These are phyloP conservation scores for Apamea monoglypha DNA, from an alignment of 2,888 invertebrate species.

Conservation along the genomic window DNA sequence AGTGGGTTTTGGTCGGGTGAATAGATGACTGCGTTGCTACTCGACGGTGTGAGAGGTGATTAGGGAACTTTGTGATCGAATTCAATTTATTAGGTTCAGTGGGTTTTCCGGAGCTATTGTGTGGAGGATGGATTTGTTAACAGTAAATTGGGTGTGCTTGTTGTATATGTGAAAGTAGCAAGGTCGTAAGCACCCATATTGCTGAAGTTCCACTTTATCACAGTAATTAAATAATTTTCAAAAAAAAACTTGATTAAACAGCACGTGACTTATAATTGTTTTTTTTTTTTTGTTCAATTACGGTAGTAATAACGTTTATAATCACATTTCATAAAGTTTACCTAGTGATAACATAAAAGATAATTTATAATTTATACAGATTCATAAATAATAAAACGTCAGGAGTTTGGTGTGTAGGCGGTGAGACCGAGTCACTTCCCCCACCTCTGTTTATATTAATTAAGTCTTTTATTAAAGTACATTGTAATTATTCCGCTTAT, in stretches of 20 bases:
- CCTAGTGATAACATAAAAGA: constrained; percentile 26
- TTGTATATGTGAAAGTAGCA: not conserved
- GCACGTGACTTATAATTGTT: not conserved
- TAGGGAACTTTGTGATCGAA: constrained; percentile 24
- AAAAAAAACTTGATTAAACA: not conserved
- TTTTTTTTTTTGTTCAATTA: not conserved
- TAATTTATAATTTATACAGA: constrained; percentile 33
- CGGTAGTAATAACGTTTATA: not conserved
- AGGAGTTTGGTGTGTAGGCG: constrained; percentile 36
- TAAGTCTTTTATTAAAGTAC: constrained; percentile 52
- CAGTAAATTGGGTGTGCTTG: constrained; percentile 14
- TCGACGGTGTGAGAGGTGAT: constrained; percentile 38
- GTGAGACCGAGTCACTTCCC: constrained; percentile 29
- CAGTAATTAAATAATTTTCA: not conserved
- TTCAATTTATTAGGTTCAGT: constrained; percentile 30
- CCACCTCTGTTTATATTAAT: constrained; percentile 52
- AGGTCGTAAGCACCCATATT: not conserved
- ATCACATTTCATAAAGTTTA: not conserved
- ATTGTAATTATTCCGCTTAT: constrained; percentile 49
- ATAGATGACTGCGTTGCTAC: constrained; percentile 28
- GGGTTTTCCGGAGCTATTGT: constrained; percentile 21
- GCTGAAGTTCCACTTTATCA: not conserved
- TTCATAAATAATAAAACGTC: constrained; percentile 38
- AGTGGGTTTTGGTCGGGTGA: constrained; percentile 28
- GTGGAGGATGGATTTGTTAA: not conserved